phyloP scores from a whole-genome alignment of 2,113 vertebrate species.

The Festucalex cinctus region DNA sequence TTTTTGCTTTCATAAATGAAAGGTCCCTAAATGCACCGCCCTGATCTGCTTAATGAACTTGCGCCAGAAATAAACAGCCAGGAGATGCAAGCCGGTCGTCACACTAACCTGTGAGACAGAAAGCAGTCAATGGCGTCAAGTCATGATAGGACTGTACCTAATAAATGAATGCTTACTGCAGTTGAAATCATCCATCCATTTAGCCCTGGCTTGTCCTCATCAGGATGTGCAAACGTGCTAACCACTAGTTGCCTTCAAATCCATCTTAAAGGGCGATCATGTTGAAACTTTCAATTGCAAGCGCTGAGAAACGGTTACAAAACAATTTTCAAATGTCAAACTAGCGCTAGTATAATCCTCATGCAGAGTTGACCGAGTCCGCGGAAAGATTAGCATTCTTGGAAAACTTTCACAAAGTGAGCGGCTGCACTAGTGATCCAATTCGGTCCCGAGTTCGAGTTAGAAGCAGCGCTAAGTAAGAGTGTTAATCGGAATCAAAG shows the following conservation, averaged over 20 bases:
- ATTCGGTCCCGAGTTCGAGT: background rate
- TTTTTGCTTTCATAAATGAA: background rate
- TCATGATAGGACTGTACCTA: too few species aligned
- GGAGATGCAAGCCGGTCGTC: background rate
- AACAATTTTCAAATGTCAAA: background rate
- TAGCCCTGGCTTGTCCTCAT: too few species aligned
- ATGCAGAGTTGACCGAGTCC: background rate
- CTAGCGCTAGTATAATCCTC: background rate
- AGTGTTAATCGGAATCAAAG: background rate
- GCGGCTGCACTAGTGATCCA: constrained; percentile 3
- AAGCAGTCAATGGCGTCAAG: too few species aligned
- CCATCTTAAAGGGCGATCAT: background rate
- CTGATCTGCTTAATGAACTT: background rate
- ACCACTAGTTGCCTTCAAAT: background rate
- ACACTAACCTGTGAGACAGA: background rate
- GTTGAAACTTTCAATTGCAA: background rate
- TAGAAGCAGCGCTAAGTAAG: background rate
- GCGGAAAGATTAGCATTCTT: background rate
- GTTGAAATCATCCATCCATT: too few species aligned
- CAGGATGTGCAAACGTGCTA: too few species aligned
- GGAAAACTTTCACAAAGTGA: background rate
- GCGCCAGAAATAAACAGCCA: background rate
- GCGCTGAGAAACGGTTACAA: background rate
- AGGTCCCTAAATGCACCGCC: background rate
- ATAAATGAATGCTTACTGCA: too few species aligned